Evolutionary conservation across 2,797 vertebrate genomes (phyloP), one percentile per base, ranked within the genome.

Genomic region (Buphagus erythrorhynchus): DNA sequence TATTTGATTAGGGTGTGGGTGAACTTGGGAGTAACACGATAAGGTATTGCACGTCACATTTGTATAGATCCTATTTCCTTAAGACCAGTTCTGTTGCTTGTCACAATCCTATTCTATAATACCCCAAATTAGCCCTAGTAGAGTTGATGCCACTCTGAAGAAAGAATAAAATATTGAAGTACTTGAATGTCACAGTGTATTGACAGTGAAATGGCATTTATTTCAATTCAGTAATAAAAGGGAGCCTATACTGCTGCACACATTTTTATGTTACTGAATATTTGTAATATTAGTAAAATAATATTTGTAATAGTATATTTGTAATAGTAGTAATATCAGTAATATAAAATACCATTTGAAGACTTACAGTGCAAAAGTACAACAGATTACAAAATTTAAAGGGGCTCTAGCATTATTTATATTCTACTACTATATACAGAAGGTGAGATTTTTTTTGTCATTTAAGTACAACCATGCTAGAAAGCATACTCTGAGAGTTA

Each of bases 91-190:
- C 82, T 97, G 31, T 86, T 94, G 88, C 97, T 96, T 69, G 58
- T 55, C 86, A 78, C 63, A 79, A 71, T 51, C 76, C 71, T 68
- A 6, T 81, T 92, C 95, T 93, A 80, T 88, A 97, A 93, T 92
- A 62, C 96, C 98, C 96, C 94, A 51, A 94, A 96, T 95, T 97
- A 95, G 89, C 97, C 98, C 97, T 93, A 85, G 72, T 57, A 36
- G 71, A 84, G 74, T 61, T 97, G 92, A 95, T 97, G 93, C 95
- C 91, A 90, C 95, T 97, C 96, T 95, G 83, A 87, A 97, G 78
- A 82, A 82, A 96, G 90, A 96, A 96, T 95, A 95, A 97, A 97
- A 97, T 95, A 97, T 87, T 97, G 90, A 98, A 96, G 94, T 96
- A 85, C 92, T 88, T 71, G 54, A 80, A 83, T 66, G 58, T 93